Base-by-base conservation (phyloP, 2,797 vertebrate species). In the Gymnoscopelus microlampas region DNA sequence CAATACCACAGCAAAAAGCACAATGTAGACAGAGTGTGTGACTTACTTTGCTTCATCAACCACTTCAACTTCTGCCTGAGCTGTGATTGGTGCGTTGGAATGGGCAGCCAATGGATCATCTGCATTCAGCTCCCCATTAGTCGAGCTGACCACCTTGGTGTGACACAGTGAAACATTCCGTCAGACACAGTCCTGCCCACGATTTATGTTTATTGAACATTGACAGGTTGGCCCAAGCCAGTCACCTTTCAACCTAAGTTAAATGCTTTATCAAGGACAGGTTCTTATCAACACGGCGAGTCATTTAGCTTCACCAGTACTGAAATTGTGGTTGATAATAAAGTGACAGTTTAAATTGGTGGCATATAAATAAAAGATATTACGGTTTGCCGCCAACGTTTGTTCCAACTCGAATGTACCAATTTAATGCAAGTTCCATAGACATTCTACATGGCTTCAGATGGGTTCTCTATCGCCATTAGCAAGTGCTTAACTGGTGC, bases 41-140 rank as follows among this genome's bases (percentile, higher is more conserved):
- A 97, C 97, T 76, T 98, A 99, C 98, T 99, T 99, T 89, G 98
- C 97, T 93, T 99, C 98, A 63, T 99, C 98, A 85, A 97, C 95
- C 91, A 97, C 96, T 86, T 99, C 97, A 95, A 98, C 97, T 89
- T 99, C 97, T 0, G 97, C 91, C 80, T 96, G 97, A 11, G 96
- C 95, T 58, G 97, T 95, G 80, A 99, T 97, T 0, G 97, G 97
- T 56, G 96, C 95, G 1, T 94, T 99, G 83, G 97, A 98, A 83
- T 97, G 97, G 73, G 88, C 95, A 50, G 95, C 94, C 0, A 95
- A 94, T 0, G 96, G 96, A 80, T 99, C 97, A 0, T 99, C 98
- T 2, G 95, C 93, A 2, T 99, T 99, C 91, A 99, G 95, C 90
- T 99, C 97, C 76, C 98, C 98, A 0, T 99, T 99, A 84, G 97